Conservation (phyloP, 2,888 invertebrate genomes). For the Scaptodrosophila latifasciaeformis region DNA sequence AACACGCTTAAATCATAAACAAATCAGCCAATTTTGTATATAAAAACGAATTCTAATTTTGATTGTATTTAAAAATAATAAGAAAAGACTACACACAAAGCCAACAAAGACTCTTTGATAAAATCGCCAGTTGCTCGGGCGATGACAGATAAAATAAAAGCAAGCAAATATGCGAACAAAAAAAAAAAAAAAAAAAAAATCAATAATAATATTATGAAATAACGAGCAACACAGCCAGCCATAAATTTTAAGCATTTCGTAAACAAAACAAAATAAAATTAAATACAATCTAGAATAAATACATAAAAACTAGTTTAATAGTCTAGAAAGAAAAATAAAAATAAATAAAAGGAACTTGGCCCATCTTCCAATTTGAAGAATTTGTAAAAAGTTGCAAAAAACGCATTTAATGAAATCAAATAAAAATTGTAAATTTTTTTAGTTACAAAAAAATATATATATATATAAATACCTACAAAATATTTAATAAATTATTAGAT, state of each 20-base stretch:
- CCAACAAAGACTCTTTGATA: constrained; percentile 74
- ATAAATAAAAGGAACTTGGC: too few species aligned
- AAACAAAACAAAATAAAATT: neutral
- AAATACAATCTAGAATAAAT: too few species aligned
- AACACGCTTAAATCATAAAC: constrained; percentile 3
- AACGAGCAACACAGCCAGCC: constrained; percentile 48
- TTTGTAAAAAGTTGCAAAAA: constrained; percentile 55
- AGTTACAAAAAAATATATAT: neutral
- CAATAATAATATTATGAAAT: too few species aligned
- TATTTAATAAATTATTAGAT: neutral
- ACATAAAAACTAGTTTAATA: constrained; percentile 21
- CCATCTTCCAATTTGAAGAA: constrained; percentile 8
- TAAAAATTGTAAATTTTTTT: neutral
- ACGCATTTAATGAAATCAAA: neutral
- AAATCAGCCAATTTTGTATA: constrained; percentile 12
- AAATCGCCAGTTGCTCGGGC: constrained; percentile 46
- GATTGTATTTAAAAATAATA: constrained; percentile 22
- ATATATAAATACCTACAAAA: neutral
- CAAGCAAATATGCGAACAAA: constrained; percentile 28
- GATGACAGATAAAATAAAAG: too few species aligned
- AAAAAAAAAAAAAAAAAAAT: constrained; percentile 28
- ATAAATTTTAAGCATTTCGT: constrained; percentile 71
- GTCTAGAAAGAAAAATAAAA: constrained; percentile 10
- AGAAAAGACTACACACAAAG: constrained; percentile 70
- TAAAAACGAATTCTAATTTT: constrained; percentile 26